Conservation (phyloP, 2,113 vertebrate species). For the Aphelocoma coerulescens region DNA sequence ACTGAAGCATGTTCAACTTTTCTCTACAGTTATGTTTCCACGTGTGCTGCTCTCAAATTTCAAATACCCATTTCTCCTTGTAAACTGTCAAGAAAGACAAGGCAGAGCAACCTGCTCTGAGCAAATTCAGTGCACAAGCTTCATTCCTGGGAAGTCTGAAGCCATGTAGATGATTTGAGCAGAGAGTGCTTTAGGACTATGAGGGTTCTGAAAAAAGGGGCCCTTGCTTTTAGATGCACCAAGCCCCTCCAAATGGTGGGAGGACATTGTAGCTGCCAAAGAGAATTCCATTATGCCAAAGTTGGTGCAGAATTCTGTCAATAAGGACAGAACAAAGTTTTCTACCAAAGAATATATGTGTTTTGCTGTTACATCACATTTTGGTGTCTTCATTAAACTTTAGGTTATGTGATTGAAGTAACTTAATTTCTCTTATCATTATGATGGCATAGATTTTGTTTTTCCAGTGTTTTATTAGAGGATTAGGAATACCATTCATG, state of each 20-base stretch:
- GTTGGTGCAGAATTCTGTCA: neutral
- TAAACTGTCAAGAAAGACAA: neutral
- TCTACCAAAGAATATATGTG: neutral
- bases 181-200: neutral
- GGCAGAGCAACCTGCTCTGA: neutral
- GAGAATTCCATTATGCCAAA: neutral
- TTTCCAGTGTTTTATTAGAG: neutral
- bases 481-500: neutral
- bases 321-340: neutral
- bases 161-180: neutral
- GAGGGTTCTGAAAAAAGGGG: neutral
- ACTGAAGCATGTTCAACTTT: neutral
- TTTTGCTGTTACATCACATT: neutral
- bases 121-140: neutral
- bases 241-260: neutral
- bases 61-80: neutral
- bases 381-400: neutral
- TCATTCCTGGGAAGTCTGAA: neutral
- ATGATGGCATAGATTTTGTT: fast-evolving
- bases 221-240: neutral
- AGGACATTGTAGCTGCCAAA: neutral
- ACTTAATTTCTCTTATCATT: neutral
- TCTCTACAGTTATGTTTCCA: neutral
- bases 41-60: neutral
- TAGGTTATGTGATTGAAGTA: neutral